Evolutionary conservation across 92 coral and sea anemone genomes (phyloP), one percentile per base, ranked within the genome.

Genomic region (Scolanthus callimorphus): DNA sequence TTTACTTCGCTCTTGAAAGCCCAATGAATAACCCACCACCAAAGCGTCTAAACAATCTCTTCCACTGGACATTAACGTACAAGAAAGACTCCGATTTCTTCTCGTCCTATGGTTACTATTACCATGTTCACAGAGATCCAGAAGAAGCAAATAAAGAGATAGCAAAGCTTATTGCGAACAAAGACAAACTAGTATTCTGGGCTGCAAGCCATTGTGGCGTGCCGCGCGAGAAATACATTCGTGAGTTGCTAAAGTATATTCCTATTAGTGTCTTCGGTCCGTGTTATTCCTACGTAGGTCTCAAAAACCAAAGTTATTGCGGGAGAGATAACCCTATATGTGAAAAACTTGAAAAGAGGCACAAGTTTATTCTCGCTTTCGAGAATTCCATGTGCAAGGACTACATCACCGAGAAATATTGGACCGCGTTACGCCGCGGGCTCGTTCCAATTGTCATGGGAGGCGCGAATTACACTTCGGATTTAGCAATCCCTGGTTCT

Each of bases 381-480:
- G 82, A 76, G 64, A 76, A 76, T 55, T 66, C 73, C 20, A 67
- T 66, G 43, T 76, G 82, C 41, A 21, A 31, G 31, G 82, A 76
- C 53, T 76, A 76, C 50, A 59, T 76, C 29, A 76, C 82, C 1
- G 82, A 76, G 57, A 76, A 76, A 29, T 76, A 76, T 27, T 76
- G 82, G 82, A 67, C 25, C 21, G 69, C 82, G 20, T 39, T 76
- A 39, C 61, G 67, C 17, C 31, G 65, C 3, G 82, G 82, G 3
- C 21, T 76, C 2, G 82, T 76, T 1, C 76, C 82, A 19, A 63
- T 76, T 11, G 82, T 76, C 1, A 44, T 74, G 19, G 81, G 81
- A 0, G 81, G 81, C 4, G 73, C 67, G 3, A 48, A 65, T 25
- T 74, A 74, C 48, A 59, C 49, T 29, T 57, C 74, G 17, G 65